phyloP scores from a whole-genome alignment of 2,888 invertebrate species.

The Brachypterus glaber region DNA sequence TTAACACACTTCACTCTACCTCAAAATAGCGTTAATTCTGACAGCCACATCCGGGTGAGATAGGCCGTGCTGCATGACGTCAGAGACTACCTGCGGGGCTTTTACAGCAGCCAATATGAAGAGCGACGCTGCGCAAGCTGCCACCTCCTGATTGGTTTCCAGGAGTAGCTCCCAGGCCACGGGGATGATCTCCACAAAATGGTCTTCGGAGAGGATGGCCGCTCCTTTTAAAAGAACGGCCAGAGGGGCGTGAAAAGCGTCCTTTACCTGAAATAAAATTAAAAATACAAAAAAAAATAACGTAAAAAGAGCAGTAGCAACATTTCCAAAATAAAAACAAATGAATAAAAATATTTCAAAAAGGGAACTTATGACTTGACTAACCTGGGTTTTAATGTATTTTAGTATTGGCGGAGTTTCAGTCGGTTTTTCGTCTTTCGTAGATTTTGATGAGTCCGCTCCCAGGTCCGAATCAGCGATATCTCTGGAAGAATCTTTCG shows the following conservation, averaged over 20 bases:
- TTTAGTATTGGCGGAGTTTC: conserved; percentile 64
- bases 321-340: not conserved
- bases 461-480: conserved; percentile 44
- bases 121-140: conserved; percentile 75
- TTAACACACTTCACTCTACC: conserved; percentile 41
- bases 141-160: conserved; percentile 83
- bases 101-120: conserved; percentile 91
- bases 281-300: too few relatives aligned
- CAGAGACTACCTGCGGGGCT: conserved; percentile 79
- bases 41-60: conserved; percentile 74
- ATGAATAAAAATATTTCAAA: not conserved
- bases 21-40: conserved; percentile 72
- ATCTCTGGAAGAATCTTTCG: conserved; percentile 46
- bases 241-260: conserved; percentile 82
- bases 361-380: not conserved
- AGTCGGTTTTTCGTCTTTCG: conserved; percentile 42
- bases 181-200: conserved; percentile 79
- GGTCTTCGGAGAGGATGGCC: conserved; percentile 76
- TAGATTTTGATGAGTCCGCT: conserved; percentile 29
- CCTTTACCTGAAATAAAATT: conserved; percentile 55
- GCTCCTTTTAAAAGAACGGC: conserved; percentile 83
- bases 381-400: conserved; percentile 64
- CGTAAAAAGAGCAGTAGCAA: too few relatives aligned
- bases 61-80: conserved; percentile 80
- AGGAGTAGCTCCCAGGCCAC: conserved; percentile 92